Evolutionary conservation across 1,140 invertebrate genomes (phyloP).

Genomic region (Rhagoletis pomonella): DNA sequence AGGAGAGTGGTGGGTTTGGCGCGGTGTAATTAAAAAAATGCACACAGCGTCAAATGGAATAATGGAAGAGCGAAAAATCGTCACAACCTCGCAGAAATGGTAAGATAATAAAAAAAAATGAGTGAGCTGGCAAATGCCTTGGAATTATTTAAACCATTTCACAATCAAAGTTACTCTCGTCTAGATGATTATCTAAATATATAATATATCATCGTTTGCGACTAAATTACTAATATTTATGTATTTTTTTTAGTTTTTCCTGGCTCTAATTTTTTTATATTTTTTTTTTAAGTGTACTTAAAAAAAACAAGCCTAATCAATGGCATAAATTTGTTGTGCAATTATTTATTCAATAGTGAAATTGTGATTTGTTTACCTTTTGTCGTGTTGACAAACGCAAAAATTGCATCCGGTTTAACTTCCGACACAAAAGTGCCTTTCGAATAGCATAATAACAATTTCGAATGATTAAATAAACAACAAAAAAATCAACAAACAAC

Average conservation of each 20-base stretch:
- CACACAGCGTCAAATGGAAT: slow-evolving; percentile 9
- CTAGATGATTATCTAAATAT: too few species aligned
- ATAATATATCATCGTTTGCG: too few species aligned
- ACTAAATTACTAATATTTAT: too few species aligned
- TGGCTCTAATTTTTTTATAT: too few species aligned
- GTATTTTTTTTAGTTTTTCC: too few species aligned
- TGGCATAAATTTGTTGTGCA: slow-evolving; percentile 21
- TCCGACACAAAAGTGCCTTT: slow-evolving; percentile 20
- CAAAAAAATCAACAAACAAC: slow-evolving; percentile 2
- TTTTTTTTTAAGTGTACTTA: too few species aligned
- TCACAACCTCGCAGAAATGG: too few species aligned
- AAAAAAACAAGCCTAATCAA: neutral
- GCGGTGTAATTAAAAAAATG: slow-evolving; percentile 12
- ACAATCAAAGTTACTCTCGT: too few species aligned
- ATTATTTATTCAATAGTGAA: slow-evolving; percentile 47
- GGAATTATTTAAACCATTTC: too few species aligned
- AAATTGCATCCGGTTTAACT: slow-evolving; percentile 35
- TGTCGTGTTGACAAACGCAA: slow-evolving; percentile 21
- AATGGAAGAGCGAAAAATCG: neutral
- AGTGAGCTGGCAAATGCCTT: too few species aligned
- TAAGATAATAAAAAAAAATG: too few species aligned
- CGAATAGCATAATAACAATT: slow-evolving; percentile 38
- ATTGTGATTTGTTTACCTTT: slow-evolving; percentile 44
- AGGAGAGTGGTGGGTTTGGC: neutral
- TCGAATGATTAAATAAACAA: slow-evolving; percentile 30